Percentiles rank a stretch among this genome's conserved stretches.
These are phyloP conservation scores for Phycodurus eques DNA, from an alignment of 2,113 vertebrate species.

Conservation along the genomic window DNA sequence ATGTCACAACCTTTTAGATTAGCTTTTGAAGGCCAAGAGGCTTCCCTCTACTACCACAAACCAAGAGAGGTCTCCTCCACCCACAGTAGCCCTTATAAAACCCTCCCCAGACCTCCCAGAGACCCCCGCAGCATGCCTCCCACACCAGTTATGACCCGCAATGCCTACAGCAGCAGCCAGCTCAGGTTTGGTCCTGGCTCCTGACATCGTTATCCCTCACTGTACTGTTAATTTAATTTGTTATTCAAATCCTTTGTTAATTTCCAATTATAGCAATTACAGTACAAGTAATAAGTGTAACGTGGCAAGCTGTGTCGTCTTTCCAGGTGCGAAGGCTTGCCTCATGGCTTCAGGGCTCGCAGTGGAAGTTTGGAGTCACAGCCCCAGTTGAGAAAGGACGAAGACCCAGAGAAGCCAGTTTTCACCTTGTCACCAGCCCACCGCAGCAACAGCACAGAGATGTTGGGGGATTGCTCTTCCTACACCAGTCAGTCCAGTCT, in stretches of 20 bases:
- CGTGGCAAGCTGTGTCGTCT: slow-evolving; percentile 3
- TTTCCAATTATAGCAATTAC: background rate
- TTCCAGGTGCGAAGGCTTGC: slow-evolving; percentile 79
- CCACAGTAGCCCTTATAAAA: slow-evolving; percentile 89
- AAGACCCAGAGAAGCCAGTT: slow-evolving; percentile 75
- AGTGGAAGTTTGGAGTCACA: slow-evolving; percentile 92
- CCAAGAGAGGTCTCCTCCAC: slow-evolving; percentile 80
- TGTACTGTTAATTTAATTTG: background rate
- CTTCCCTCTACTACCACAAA: slow-evolving; percentile 47
- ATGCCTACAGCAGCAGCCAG: slow-evolving; percentile 94
- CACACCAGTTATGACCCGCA: slow-evolving; percentile 87
- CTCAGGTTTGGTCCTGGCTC: slow-evolving; percentile 76
- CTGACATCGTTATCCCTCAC: slow-evolving; percentile 1
- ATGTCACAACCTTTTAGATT: slow-evolving; percentile 46
- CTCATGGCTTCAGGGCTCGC: slow-evolving; percentile 82
- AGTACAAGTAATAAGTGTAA: background rate
- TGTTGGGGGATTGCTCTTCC: slow-evolving; percentile 89
- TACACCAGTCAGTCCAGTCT: slow-evolving; percentile 91
- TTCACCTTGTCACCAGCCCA: slow-evolving; percentile 83
- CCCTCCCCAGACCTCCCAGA: slow-evolving; percentile 77
- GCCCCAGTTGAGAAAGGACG: slow-evolving; percentile 74
- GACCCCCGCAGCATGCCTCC: slow-evolving; percentile 87
- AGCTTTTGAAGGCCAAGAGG: slow-evolving; percentile 50
- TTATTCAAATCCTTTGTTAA: background rate
- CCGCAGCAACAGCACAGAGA: slow-evolving; percentile 87